Percentiles rank a stretch among this genome's conserved stretches.
Evolutionary conservation across 2,113 vertebrate genomes (phyloP).

Genomic region (Triplophysa tibetana): DNA sequence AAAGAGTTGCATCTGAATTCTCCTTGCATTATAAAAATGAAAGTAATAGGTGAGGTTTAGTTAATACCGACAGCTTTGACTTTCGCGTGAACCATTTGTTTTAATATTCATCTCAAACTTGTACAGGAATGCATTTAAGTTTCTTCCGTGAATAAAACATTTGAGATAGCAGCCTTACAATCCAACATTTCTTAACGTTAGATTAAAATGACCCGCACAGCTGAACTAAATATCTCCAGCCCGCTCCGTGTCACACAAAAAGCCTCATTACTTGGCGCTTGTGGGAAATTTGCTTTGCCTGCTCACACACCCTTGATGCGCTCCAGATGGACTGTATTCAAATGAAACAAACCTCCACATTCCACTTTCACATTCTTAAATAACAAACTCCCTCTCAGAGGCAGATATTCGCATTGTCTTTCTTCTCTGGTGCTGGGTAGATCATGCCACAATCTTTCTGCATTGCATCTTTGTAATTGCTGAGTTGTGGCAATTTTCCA

Average conservation of each 20-base stretch:
- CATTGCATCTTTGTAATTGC: slow-evolving; percentile 71
- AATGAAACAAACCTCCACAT: slow-evolving; percentile 54
- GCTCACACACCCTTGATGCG: slow-evolving; percentile 46
- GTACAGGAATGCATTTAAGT: too few relatives aligned
- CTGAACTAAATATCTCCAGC: slow-evolving; percentile 25
- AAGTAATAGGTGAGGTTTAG: too few relatives aligned
- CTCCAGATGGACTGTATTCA: slow-evolving; percentile 53
- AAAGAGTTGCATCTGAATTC: too few relatives aligned
- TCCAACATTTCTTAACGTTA: not conserved
- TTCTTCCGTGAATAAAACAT: not conserved
- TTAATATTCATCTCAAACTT: too few relatives aligned
- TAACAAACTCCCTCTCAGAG: not conserved
- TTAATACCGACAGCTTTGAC: too few relatives aligned
- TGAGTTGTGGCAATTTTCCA: slow-evolving; percentile 66
- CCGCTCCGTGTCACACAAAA: slow-evolving; percentile 37
- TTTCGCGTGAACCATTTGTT: too few relatives aligned
- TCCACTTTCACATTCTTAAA: slow-evolving; percentile 28
- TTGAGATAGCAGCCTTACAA: not conserved
- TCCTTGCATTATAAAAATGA: too few relatives aligned
- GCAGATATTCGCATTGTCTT: slow-evolving; percentile 24
- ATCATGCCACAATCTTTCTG: slow-evolving; percentile 47
- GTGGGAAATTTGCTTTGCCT: slow-evolving; percentile 55
- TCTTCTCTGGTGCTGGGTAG: slow-evolving; percentile 28
- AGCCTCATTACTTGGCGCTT: slow-evolving; percentile 41
- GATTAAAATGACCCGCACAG: not conserved